Conservation (phyloP, 2,888 invertebrate genomes). For the Steromphala cineraria region DNA sequence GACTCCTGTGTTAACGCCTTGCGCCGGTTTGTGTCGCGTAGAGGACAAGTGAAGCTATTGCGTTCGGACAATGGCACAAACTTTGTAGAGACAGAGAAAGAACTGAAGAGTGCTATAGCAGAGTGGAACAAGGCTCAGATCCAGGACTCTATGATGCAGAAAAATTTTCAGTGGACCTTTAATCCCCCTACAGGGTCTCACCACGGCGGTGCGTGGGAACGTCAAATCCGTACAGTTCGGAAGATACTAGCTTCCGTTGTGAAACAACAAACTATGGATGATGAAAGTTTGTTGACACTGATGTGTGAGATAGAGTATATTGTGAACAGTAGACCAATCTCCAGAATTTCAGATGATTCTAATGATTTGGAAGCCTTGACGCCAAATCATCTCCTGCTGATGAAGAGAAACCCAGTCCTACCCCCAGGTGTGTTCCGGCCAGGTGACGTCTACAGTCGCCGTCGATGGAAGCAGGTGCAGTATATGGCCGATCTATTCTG, state of each 20-base stretch:
- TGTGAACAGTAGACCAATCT: too few species aligned
- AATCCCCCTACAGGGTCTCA: constrained; percentile 41
- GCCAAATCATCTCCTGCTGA: too few species aligned
- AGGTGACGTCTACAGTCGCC: too few species aligned
- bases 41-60: constrained; percentile 18
- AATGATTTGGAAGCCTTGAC: too few species aligned
- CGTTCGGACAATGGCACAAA: constrained; percentile 30
- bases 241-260: not conserved
- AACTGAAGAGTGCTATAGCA: not conserved
- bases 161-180: constrained; percentile 29
- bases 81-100: constrained; percentile 22
- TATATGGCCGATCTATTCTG: too few species aligned
- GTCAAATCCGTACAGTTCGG: constrained; percentile 4
- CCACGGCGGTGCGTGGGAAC: constrained; percentile 38
- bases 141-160: not conserved
- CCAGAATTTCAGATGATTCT: too few species aligned
- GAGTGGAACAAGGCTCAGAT: not conserved
- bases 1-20: constrained; percentile 28
- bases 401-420: too few species aligned
- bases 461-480: too few species aligned
- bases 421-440: too few species aligned
- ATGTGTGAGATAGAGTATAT: too few species aligned
- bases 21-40: constrained; percentile 22
- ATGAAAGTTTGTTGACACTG: not conserved
- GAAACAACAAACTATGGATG: not conserved